Evolutionary conservation across 2,797 vertebrate genomes (phyloP).

Genomic region (Takifugu rubripes): DNA sequence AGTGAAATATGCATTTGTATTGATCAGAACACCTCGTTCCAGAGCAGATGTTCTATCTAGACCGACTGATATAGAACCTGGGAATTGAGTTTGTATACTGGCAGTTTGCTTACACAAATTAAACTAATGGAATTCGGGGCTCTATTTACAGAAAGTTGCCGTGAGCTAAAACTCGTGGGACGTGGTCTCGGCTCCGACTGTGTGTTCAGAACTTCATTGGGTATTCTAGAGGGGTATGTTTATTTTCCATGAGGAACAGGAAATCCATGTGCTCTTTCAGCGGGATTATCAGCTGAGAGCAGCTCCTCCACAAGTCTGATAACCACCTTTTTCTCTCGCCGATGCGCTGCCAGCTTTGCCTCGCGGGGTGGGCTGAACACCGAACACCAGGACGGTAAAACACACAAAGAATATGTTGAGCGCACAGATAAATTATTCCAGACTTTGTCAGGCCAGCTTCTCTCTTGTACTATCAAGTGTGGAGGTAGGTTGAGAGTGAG

Average conservation of each 20-base stretch:
- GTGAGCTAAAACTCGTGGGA: conserved; percentile 5
- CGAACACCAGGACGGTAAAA: conserved; percentile 27
- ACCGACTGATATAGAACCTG: not conserved
- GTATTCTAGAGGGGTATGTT: conserved; percentile 49
- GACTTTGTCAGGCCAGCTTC: not conserved
- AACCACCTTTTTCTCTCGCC: conserved; percentile 40
- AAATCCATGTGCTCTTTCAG: conserved; percentile 71
- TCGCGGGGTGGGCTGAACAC: conserved; percentile 25
- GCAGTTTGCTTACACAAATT: conserved; percentile 2
- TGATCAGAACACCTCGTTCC: conserved; percentile 2
- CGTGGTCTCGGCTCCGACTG: not conserved
- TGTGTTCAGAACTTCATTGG: conserved; percentile 32
- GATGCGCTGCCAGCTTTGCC: conserved; percentile 27
- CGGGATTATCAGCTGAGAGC: conserved; percentile 66
- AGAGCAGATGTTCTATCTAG: not conserved
- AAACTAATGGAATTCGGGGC: conserved; percentile 1
- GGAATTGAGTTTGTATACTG: conserved; percentile 4
- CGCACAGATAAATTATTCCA: conserved; percentile 9
- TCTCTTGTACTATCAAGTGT: conserved; percentile 1
- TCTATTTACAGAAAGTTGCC: conserved; percentile 2
- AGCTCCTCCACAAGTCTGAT: conserved; percentile 50
- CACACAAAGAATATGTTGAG: conserved; percentile 22
- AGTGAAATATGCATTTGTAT: conserved; percentile 7
- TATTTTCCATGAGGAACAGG: conserved; percentile 63
- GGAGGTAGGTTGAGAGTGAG: conserved; percentile 6